Conservation (phyloP, 2,113 vertebrate species). For the Procavia capensis region DNA sequence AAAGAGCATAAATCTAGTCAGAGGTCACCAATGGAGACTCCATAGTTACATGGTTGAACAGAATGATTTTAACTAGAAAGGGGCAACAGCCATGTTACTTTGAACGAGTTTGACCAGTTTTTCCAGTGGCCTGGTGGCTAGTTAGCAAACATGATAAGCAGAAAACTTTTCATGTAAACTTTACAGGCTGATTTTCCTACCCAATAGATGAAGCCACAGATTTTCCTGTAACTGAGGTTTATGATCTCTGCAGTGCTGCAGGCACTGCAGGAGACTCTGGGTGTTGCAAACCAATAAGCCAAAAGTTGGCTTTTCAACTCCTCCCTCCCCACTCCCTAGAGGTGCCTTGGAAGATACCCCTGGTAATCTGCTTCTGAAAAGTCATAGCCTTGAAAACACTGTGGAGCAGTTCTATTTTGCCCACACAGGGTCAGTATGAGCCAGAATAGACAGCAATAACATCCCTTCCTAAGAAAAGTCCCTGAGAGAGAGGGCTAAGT, state of each 20-base stretch:
- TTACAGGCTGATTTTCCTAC: not conserved
- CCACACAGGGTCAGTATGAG: not conserved
- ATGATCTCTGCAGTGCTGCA: not conserved
- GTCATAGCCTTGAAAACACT: not conserved
- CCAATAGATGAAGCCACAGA: not conserved
- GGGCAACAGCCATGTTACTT: not conserved
- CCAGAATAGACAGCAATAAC: not conserved
- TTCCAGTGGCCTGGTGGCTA: not conserved
- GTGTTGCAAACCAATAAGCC: not conserved
- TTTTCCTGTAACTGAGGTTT: not conserved
- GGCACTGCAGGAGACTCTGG: not conserved
- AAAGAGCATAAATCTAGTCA: not conserved
- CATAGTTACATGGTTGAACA: not conserved
- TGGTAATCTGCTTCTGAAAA: not conserved
- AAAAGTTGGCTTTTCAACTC: not conserved
- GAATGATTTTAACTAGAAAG: constrained; percentile 8
- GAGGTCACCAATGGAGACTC: not conserved
- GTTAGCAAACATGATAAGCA: not conserved
- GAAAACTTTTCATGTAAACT: not conserved
- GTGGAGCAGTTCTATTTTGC: not conserved
- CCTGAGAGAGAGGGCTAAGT: not conserved
- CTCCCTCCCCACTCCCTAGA: too few species aligned
- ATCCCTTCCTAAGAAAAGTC: not conserved
- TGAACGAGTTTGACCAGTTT: not conserved
- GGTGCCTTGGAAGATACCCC: not conserved